Percentiles rank a stretch among this genome's conserved stretches.
Conservation (phyloP, 2,888 invertebrate genomes). For the Mylabris sibirica region DNA sequence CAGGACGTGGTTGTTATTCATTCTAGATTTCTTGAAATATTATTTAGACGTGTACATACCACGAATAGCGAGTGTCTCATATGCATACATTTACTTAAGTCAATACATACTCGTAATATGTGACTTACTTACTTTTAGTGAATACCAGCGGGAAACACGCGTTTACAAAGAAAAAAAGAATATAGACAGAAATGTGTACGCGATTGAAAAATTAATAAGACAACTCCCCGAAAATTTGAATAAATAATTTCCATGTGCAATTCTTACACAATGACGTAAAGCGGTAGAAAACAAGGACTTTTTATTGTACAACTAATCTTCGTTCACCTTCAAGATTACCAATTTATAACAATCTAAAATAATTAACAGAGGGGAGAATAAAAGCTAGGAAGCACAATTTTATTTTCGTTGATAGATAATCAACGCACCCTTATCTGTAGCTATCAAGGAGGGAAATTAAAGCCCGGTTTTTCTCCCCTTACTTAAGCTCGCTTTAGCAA, state of each 20-base stretch:
- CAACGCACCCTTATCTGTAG: too few relatives aligned
- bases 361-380: too few relatives aligned
- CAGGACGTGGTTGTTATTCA: conserved; percentile 11
- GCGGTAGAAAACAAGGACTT: neutral
- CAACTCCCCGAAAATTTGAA: neutral
- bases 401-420: too few relatives aligned
- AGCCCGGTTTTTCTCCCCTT: too few relatives aligned
- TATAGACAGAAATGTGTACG: neutral
- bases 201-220: neutral
- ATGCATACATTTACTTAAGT: neutral
- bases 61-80: conserved; percentile 12
- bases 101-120: too few relatives aligned
- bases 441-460: too few relatives aligned
- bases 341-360: too few relatives aligned
- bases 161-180: neutral
- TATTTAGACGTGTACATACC: conserved; percentile 6
- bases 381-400: too few relatives aligned
- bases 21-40: neutral
- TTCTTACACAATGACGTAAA: neutral
- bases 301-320: neutral
- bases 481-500: too few relatives aligned
- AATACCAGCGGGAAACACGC: neutral
- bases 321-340: too few relatives aligned
- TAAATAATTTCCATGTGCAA: neutral
- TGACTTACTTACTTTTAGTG: neutral